Conservation (phyloP, 2,113 vertebrate genomes). For the Oceanodroma tethys region DNA sequence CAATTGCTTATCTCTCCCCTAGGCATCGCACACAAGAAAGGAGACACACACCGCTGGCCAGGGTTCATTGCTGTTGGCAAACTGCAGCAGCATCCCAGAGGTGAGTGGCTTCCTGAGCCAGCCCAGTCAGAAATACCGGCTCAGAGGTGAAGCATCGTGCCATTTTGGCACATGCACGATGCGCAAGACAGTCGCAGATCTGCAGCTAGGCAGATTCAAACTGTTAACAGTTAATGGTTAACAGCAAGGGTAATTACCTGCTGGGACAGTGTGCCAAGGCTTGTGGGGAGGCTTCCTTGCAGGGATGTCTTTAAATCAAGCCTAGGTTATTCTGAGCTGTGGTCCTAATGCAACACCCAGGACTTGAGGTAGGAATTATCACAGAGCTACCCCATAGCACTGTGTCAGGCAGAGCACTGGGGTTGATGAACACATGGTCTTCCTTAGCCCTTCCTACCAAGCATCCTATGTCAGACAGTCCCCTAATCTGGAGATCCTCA, state of each 20-base stretch:
- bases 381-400: neutral
- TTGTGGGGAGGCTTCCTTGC: neutral
- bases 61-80: constrained; percentile 27
- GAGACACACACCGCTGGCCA: neutral
- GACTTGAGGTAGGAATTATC: neutral
- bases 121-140: neutral
- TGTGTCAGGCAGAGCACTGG: neutral
- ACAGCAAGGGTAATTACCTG: neutral
- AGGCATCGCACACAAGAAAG: neutral
- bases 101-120: neutral
- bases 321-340: neutral
- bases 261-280: neutral
- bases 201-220: neutral
- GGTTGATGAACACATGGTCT: neutral
- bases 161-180: fast-evolving
- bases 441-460: neutral
- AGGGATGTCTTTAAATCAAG: neutral
- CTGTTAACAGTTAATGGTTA: neutral
- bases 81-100: neutral
- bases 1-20: constrained; percentile 23
- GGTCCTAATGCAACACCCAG: neutral
- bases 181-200: neutral
- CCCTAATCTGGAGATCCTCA: neutral
- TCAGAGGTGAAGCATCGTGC: neutral
- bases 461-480: neutral